Evolutionary conservation across 2,113 vertebrate species (phyloP).

Genomic region (Amphiprion percula): DNA sequence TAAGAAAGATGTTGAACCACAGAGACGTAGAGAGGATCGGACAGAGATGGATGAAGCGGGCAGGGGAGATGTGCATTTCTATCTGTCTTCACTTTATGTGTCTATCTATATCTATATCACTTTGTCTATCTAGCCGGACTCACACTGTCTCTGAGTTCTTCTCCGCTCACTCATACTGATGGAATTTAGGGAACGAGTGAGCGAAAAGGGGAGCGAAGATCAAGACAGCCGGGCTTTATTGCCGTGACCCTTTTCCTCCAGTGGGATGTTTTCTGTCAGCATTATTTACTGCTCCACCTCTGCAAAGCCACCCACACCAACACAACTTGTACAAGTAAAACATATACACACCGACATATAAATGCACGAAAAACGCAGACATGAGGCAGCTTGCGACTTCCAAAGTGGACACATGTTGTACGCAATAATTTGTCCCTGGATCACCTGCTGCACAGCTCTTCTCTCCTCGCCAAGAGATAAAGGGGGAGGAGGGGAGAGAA

Average conservation of each 20-base stretch:
- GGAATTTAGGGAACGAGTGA: slow-evolving; percentile 38
- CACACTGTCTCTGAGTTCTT: slow-evolving; percentile 47
- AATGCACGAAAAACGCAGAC: not conserved
- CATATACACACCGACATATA: not conserved
- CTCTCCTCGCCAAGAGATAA: slow-evolving; percentile 34
- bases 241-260: slow-evolving; percentile 36
- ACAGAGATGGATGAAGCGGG: slow-evolving; percentile 72
- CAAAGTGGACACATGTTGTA: not conserved
- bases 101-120: slow-evolving; percentile 67
- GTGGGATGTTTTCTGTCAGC: slow-evolving; percentile 59
- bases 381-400: not conserved
- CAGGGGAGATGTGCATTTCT: slow-evolving; percentile 58
- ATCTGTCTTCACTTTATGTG: slow-evolving; percentile 63
- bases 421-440: slow-evolving; percentile 19
- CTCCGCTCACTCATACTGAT: slow-evolving; percentile 41
- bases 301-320: slow-evolving; percentile 37
- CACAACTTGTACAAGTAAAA: not conserved
- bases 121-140: slow-evolving; percentile 59
- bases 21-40: slow-evolving; percentile 45
- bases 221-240: slow-evolving; percentile 35
- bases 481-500: not conserved
- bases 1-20: slow-evolving; percentile 45
- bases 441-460: slow-evolving; percentile 57
- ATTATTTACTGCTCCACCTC: slow-evolving; percentile 37
- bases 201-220: slow-evolving; percentile 16